Conservation (phyloP, 1,140 invertebrate species). For the Drosophila seguyi region DNA sequence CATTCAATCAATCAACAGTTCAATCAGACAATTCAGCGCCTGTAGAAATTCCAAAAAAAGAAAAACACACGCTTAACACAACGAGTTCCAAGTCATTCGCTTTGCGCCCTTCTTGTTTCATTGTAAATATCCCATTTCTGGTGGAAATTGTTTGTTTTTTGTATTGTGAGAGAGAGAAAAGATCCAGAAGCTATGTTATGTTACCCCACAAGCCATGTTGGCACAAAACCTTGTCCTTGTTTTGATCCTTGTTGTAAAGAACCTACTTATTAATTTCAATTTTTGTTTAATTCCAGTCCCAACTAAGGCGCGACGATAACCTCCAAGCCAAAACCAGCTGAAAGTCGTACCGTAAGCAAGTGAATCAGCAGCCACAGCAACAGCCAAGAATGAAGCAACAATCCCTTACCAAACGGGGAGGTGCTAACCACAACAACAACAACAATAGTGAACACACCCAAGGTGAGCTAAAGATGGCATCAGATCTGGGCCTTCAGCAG, state of each 20-base stretch:
- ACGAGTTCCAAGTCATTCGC: constrained; percentile 27
- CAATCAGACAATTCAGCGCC: constrained; percentile 9
- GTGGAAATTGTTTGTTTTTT: constrained; percentile 60
- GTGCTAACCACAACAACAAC: constrained; percentile 1
- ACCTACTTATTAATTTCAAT: background rate
- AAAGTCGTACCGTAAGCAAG: constrained; percentile 72
- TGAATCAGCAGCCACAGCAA: constrained; percentile 34
- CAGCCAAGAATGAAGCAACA: constrained; percentile 33
- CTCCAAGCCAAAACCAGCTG: constrained; percentile 82
- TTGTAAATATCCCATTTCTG: constrained; percentile 35
- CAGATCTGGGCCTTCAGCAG: constrained; percentile 43
- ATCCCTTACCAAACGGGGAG: constrained; percentile 32
- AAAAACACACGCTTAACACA: constrained; percentile 4
- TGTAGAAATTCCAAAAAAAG: constrained; percentile 17
- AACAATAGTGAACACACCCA: constrained; percentile 10
- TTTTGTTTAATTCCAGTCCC: constrained; percentile 62
- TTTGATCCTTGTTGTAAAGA: too few species aligned
- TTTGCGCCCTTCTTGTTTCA: constrained; percentile 27
- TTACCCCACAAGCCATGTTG: constrained; percentile 7
- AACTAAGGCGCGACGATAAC: constrained; percentile 85
- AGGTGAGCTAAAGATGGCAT: constrained; percentile 36
- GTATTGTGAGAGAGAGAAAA: constrained; percentile 52
- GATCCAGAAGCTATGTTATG: constrained; percentile 9
- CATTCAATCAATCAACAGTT: constrained; percentile 27
- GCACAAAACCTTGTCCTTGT: background rate